These are phyloP conservation scores for Aethes cnicana DNA, from an alignment of 2,888 invertebrate genomes.

Conservation along the genomic window DNA sequence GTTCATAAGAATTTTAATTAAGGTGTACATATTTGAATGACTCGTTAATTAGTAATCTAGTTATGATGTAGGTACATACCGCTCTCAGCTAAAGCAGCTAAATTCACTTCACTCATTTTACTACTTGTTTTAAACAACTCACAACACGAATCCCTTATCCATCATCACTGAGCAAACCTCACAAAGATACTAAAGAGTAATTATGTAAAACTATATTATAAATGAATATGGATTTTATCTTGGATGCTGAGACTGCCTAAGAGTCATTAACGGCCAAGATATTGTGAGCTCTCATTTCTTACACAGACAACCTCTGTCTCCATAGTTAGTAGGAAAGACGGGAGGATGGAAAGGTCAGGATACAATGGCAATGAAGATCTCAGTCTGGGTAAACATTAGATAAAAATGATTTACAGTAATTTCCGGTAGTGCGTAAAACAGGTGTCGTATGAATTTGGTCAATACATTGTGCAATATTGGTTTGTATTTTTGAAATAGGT, in stretches of 20 bases:
- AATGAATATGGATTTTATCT: slow-evolving; percentile 26
- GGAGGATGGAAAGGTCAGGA: background rate
- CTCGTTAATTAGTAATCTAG: too few species aligned
- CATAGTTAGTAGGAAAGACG: background rate
- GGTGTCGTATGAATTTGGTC: background rate
- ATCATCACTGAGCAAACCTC: slow-evolving; percentile 17
- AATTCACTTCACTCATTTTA: slow-evolving; percentile 50
- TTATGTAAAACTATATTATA: slow-evolving; percentile 20
- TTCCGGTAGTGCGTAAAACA: slow-evolving; percentile 14
- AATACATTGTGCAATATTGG: slow-evolving; percentile 16
- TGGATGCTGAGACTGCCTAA: slow-evolving; percentile 3
- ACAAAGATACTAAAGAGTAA: slow-evolving; percentile 12
- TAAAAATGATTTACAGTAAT: slow-evolving; percentile 24
- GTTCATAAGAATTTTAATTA: too few species aligned
- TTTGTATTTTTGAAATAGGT: too few species aligned
- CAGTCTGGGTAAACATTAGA: slow-evolving; percentile 21
- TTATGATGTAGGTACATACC: slow-evolving; percentile 38
- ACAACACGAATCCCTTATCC: background rate
- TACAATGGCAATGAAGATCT: background rate
- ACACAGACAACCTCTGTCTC: background rate
- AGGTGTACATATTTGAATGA: too few species aligned
- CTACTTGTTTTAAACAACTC: background rate
- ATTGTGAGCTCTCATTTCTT: background rate
- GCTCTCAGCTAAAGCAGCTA: slow-evolving; percentile 38
- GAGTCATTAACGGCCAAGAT: slow-evolving; percentile 10